A percentile compares a stretch with the other conserved stretches of the same genome.
Conservation (phyloP, 2,888 invertebrate species). For the Stenodera caucasica region DNA sequence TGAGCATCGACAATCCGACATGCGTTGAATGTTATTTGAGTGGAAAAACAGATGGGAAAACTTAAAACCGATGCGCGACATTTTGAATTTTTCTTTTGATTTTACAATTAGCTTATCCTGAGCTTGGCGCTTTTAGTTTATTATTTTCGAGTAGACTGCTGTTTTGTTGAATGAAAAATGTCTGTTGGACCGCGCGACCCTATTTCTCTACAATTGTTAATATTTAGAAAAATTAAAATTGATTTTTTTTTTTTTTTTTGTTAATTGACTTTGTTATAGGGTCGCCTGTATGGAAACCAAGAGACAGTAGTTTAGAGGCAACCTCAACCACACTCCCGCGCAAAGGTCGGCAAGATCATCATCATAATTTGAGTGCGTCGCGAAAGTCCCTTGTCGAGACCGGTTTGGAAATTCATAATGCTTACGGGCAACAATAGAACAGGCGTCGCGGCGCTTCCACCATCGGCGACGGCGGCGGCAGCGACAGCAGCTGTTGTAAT, state of each 20-base stretch:
- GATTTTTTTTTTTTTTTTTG: constrained; percentile 34
- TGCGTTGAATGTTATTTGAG: constrained; percentile 75
- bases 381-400: constrained; percentile 62
- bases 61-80: constrained; percentile 39
- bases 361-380: constrained; percentile 59
- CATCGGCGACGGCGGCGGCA: background rate
- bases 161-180: constrained; percentile 32
- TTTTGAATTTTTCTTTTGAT: constrained; percentile 31
- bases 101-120: constrained; percentile 38
- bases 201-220: constrained; percentile 35
- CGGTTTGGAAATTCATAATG: constrained; percentile 55
- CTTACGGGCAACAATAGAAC: constrained; percentile 51
- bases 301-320: constrained; percentile 73
- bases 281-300: constrained; percentile 98
- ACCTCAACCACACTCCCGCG: constrained; percentile 64
- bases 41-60: constrained; percentile 58
- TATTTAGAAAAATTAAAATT: no score
- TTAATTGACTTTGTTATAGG: constrained; percentile 80
- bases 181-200: constrained; percentile 49
- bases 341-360: constrained; percentile 61
- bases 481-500: constrained; percentile 1
- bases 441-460: background rate
- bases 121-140: constrained; percentile 34
- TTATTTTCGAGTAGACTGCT: constrained; percentile 33
- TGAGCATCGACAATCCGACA: constrained; percentile 69